A percentile compares a stretch with the other conserved stretches of the same genome.
Conservation (phyloP, 2,888 invertebrate species). For the Meteorus cinctellus region DNA sequence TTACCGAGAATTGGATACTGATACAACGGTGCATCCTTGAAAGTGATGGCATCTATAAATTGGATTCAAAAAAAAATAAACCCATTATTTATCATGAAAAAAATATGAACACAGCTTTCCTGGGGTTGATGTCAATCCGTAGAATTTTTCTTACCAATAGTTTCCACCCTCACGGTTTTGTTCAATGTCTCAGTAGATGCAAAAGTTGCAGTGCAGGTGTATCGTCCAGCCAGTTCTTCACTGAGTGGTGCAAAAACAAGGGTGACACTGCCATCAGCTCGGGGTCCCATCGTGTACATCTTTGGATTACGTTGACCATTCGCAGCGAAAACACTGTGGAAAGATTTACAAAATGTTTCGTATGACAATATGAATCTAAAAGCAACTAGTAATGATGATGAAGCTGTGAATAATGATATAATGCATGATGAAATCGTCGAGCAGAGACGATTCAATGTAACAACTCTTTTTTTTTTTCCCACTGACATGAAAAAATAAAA, state of each 20-base stretch:
- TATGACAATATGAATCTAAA: neutral
- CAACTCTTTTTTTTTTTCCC: neutral
- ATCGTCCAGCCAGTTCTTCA: constrained; percentile 85
- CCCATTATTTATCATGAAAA: constrained; percentile 9
- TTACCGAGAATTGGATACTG: constrained; percentile 87
- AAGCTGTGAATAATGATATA: neutral
- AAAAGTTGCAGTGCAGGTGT: constrained; percentile 88
- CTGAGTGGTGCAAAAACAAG: constrained; percentile 85
- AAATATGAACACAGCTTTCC: neutral
- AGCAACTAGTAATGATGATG: neutral
- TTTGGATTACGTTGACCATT: constrained; percentile 69
- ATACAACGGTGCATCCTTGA: constrained; percentile 88
- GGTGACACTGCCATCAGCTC: constrained; percentile 80
- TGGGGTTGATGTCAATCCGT: no score
- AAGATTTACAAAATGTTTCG: neutral
- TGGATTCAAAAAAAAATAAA: neutral
- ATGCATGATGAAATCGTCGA: neutral
- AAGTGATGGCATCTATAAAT: constrained; percentile 86
- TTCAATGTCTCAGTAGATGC: constrained; percentile 80
- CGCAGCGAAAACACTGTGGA: constrained; percentile 43
- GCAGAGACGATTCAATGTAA: neutral
- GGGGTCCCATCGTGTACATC: constrained; percentile 80
- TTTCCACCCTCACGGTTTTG: constrained; percentile 82
- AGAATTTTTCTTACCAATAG: constrained; percentile 78
- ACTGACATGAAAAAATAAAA: constrained; percentile 12